These are phyloP conservation scores for Thryonomys swinderianus DNA, from an alignment of 2,113 vertebrate genomes.

Conservation along the genomic window DNA sequence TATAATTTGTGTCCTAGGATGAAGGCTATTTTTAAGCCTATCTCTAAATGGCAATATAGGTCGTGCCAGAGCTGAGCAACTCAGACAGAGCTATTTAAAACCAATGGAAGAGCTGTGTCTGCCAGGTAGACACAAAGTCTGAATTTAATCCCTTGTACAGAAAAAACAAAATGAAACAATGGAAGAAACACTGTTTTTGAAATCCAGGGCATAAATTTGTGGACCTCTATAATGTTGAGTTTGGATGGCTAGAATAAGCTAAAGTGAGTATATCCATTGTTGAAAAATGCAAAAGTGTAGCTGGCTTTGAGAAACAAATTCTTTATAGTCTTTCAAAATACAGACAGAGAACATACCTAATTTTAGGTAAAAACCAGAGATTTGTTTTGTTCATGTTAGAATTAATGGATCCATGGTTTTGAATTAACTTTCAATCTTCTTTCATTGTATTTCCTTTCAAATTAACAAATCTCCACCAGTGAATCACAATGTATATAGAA, in stretches of 20 bases:
- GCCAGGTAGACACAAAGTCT: too few relatives aligned
- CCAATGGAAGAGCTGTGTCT: not conserved
- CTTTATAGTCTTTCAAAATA: not conserved
- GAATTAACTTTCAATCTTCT: not conserved
- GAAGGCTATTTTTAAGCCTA: not conserved
- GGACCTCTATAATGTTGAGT: not conserved
- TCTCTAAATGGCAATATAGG: not conserved
- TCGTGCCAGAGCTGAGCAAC: not conserved
- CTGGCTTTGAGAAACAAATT: not conserved
- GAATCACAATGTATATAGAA: not conserved
- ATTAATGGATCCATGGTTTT: slow-evolving; percentile 7
- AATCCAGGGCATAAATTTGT: not conserved
- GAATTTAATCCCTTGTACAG: too few relatives aligned
- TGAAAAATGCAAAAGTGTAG: not conserved
- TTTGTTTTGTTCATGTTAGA: slow-evolving; percentile 4
- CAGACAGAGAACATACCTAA: not conserved
- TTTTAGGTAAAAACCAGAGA: not conserved
- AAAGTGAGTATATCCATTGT: not conserved
- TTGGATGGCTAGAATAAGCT: slow-evolving; percentile 6
- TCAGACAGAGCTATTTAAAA: not conserved
- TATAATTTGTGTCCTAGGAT: not conserved
- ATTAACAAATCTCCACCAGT: not conserved
- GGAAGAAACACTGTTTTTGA: slow-evolving; percentile 3
- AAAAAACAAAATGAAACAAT: not conserved
- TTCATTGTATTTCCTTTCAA: not conserved